Conservation (phyloP, 2,888 invertebrate genomes). For the Pristionchus fissidentatus region DNA sequence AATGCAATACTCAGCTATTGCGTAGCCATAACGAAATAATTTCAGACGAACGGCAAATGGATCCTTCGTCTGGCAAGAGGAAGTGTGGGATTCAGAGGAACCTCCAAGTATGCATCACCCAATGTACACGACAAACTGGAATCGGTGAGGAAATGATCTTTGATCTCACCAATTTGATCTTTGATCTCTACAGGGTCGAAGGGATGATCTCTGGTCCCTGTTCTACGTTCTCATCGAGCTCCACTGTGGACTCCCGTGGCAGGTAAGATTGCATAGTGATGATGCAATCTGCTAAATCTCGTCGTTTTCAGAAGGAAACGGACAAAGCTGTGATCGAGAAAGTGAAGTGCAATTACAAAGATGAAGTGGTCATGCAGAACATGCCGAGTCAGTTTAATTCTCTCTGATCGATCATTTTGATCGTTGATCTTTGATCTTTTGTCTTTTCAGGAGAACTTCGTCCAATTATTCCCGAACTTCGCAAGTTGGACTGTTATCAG, state of each 20-base stretch:
- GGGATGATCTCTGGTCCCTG: slow-evolving; percentile 55
- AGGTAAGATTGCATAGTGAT: slow-evolving; percentile 42
- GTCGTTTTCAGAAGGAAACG: slow-evolving; percentile 43
- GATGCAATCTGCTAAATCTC: neutral
- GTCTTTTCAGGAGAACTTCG: slow-evolving; percentile 42
- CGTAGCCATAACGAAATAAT: neutral
- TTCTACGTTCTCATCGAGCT: slow-evolving; percentile 76
- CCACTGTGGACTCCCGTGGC: slow-evolving; percentile 79
- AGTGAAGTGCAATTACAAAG: slow-evolving; percentile 59
- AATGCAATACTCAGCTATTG: neutral
- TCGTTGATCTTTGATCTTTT: slow-evolving; percentile 11
- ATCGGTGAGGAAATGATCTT: slow-evolving; percentile 53
- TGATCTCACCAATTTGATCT: neutral
- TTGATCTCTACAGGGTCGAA: slow-evolving; percentile 37
- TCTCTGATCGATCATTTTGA: too few species aligned
- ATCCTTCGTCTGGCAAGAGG: slow-evolving; percentile 64
- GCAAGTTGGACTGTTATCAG: slow-evolving; percentile 32
- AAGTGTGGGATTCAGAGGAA: slow-evolving; percentile 70
- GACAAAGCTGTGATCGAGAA: slow-evolving; percentile 57
- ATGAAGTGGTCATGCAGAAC: slow-evolving; percentile 57
- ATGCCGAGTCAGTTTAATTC: slow-evolving; percentile 57
- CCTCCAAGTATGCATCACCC: slow-evolving; percentile 67
- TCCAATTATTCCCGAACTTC: slow-evolving; percentile 15
- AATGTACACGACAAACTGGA: slow-evolving; percentile 64
- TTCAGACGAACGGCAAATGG: slow-evolving; percentile 53